Evolutionary conservation across 2,797 vertebrate species (phyloP), one percentile per base, ranked within the genome.

Genomic region (Rallus crepitans): DNA sequence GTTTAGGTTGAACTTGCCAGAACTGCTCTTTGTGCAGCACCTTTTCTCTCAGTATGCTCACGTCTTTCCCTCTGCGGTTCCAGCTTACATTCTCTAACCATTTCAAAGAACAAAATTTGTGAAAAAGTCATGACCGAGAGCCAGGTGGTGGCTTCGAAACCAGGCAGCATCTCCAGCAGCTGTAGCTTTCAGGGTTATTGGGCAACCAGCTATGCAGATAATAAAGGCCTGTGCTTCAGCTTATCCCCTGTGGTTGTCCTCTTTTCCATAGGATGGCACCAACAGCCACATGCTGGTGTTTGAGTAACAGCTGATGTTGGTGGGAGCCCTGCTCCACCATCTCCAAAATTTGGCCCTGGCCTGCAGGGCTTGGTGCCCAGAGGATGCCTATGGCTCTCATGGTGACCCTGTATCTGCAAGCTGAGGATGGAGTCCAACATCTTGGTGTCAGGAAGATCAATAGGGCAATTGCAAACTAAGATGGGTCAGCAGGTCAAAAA

Each of bases 281-380:
- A 1, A 4, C 15, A 64, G 39, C 15, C 8, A 1, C 0, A 2
- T 16, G 45, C 0, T 1, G 31, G 6, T 48, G 39, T 72, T 42
- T 56, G 59, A 69, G 27, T 17, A 53, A 10, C 17, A 66, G 24
- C 35, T 35, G 39, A 45, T 63, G 30, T 5, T 71, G 78, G n/a
- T 64, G 50, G 28, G 63, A 79, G 40, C 37, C 16, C 50, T 70
- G 47, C 24, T 55, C 9, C 27, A 42, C 37, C 7, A 50, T 37
- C 35, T 81, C 30, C 30, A 65, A 66, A 81, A 52, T 12, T 14
- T 45, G 20, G 4, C 47, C 53, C 40, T 0, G 0, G 11, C 2
- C 5, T 18, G 6, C 25, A n/a, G 13, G n/a, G 0, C 39, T 47
- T 61, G 27, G 25, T 86, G 64, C 31, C 39, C 64, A 73, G 56